A percentile compares a stretch with the other conserved stretches of the same genome.
phyloP scores from a whole-genome alignment of 2,113 vertebrate species.

The Nettapus auritus region DNA sequence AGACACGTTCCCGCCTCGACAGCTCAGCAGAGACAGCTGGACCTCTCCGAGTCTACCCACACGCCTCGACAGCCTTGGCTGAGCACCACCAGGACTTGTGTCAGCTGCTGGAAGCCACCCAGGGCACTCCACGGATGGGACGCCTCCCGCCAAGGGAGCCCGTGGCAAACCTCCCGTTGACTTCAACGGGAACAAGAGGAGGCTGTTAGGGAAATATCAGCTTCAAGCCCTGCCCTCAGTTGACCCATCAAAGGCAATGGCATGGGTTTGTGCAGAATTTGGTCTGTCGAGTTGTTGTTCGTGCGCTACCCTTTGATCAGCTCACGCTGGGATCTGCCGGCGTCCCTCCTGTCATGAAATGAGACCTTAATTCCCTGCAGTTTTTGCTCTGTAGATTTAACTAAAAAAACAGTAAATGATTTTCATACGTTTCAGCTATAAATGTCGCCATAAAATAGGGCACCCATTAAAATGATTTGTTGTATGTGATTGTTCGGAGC shows the following conservation, averaged over 20 bases:
- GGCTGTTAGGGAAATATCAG: neutral
- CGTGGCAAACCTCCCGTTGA: neutral
- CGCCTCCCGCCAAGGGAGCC: neutral
- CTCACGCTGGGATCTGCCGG: neutral
- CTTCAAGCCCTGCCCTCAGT: conserved; percentile 6
- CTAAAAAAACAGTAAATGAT: neutral
- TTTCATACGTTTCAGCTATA: conserved; percentile 41
- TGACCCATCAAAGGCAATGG: neutral
- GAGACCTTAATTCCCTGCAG: conserved; percentile 13
- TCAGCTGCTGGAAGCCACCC: neutral
- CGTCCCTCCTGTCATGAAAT: neutral
- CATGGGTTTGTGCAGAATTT: neutral
- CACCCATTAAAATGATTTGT: conserved; percentile 69
- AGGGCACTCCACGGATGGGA: neutral
- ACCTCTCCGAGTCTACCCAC: neutral
- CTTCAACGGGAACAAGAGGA: neutral
- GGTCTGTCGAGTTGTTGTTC: fast-evolving
- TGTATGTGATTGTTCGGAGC: conserved; percentile 51
- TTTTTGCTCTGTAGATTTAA: conserved; percentile 12
- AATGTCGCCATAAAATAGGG: conserved; percentile 56
- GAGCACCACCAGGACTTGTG: neutral
- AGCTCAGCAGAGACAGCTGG: neutral
- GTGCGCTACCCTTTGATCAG: neutral
- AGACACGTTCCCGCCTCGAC: neutral
- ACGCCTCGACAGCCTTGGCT: neutral